Percentiles rank a stretch among this genome's conserved stretches.
phyloP scores from a whole-genome alignment of 2,797 vertebrate genomes.

The Sorex maritimensis region DNA sequence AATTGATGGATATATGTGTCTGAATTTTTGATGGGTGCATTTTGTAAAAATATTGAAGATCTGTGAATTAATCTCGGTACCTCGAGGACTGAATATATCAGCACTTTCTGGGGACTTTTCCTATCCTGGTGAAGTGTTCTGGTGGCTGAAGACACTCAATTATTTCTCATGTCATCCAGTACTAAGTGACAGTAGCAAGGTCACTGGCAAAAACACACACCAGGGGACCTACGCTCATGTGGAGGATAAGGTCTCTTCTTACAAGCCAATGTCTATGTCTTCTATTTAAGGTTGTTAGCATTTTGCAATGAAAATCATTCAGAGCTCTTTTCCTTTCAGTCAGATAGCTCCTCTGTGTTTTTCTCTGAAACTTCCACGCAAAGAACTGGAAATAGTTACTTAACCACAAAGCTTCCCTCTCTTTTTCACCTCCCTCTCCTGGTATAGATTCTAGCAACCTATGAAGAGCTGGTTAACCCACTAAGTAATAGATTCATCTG shows the following conservation, averaged over 20 bases:
- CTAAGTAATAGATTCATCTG: slow-evolving; percentile 12
- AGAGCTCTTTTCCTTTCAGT: neutral
- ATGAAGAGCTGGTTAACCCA: neutral
- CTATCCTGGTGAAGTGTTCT: slow-evolving; percentile 60
- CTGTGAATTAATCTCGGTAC: slow-evolving; percentile 58
- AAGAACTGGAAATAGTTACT: neutral
- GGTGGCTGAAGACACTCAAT: neutral
- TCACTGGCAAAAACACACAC: slow-evolving; percentile 7
- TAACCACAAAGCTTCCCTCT: neutral
- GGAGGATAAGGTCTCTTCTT: slow-evolving; percentile 11
- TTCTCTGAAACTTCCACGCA: slow-evolving; percentile 21
- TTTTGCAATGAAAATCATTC: slow-evolving; percentile 24
- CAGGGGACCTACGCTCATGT: neutral
- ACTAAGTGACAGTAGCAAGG: slow-evolving; percentile 29
- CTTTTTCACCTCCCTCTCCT: neutral
- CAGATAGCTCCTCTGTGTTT: neutral
- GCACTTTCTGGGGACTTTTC: neutral
- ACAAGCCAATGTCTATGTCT: neutral
- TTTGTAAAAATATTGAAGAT: slow-evolving; percentile 80
- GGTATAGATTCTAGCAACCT: neutral
- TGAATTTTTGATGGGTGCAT: slow-evolving; percentile 54
- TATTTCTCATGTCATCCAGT: slow-evolving; percentile 36
- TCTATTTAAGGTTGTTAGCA: neutral
- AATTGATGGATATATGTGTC: slow-evolving; percentile 63
- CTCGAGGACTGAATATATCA: slow-evolving; percentile 9